phyloP scores from a whole-genome alignment of 2,113 vertebrate genomes.

The Formicarius rufipectus region DNA sequence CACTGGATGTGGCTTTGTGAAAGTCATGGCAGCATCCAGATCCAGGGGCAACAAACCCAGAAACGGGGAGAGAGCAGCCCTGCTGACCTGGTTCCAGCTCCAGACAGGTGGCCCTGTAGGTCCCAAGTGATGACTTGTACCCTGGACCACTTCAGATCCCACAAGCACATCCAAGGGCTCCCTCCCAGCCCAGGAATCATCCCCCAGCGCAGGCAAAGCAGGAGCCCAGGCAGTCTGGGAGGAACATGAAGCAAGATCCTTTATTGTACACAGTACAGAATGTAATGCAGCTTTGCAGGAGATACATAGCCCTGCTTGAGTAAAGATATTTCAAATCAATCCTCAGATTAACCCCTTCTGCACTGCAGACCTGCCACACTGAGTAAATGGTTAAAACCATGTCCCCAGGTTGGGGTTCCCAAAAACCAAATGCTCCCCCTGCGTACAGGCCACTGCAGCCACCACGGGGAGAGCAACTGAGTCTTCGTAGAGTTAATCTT shows the following conservation, averaged over 20 bases:
- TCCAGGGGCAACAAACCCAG: background rate
- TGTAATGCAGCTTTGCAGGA: constrained; percentile 89
- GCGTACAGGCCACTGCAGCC: background rate
- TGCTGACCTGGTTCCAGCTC: background rate
- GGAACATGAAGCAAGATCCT: constrained; percentile 81
- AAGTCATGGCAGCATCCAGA: background rate
- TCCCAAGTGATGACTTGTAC: background rate
- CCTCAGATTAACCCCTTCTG: constrained; percentile 76
- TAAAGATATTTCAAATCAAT: constrained; percentile 68
- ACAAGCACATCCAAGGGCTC: background rate
- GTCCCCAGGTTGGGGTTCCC: background rate
- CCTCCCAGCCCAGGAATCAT: background rate
- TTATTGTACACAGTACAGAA: constrained; percentile 99
- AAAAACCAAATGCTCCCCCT: background rate
- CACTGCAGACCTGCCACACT: constrained; percentile 65
- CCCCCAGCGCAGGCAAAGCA: background rate
- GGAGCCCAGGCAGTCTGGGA: background rate
- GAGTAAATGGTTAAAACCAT: constrained; percentile 15
- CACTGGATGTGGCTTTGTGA: background rate
- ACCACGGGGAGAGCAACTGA: background rate
- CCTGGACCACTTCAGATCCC: background rate
- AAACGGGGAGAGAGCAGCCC: background rate
- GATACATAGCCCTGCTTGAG: constrained; percentile 79
- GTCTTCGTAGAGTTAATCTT: constrained; percentile 55
- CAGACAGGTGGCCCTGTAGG: accelerated